Base-by-base conservation (phyloP, 2,888 invertebrate genomes). In the Brachypalpus laphriformis region DNA sequence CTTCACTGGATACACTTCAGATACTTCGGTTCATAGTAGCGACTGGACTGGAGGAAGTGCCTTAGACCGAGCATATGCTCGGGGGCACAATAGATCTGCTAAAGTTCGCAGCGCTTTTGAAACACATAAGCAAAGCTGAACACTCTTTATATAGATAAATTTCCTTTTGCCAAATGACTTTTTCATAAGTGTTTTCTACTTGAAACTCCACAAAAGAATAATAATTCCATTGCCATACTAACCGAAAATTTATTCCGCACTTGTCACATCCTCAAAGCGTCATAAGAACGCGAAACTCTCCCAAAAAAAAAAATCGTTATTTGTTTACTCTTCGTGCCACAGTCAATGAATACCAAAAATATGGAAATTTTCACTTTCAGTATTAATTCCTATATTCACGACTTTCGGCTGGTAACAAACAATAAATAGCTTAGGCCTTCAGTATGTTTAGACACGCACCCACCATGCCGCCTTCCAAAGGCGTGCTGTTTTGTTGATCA, bases 331-430 rank as follows among this genome's bases (percentile, higher is more conserved):
- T 45, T 45, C 61, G 61, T 63, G 61, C 28, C 28, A 63, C 45
- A 25, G 3, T n/a, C 45, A 45, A 45, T 16, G 61, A 63, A 63
- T 63, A 25, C 40, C 42, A 22, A 59, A 31, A 63, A 61, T 63
- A 47, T 63, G 37, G 49, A 37, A 51, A 51, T 51, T 49, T 63
- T 66, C 65, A 49, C 49, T 66, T 66, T 66, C 65, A 66, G 47
- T 51, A 66, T 51, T 37, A 25, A 18, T 51, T 51, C 14, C 14
- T 14, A 22, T 37, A 11, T 66, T 51, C 49, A 49, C 65, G 49
- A 66, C 49, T 34, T 51, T 9, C 2, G 20, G 11, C 47, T 22
- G 5, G 22, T 11, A 22, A 51, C 22, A 49, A 66, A 49, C 22
- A n/a, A 66, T 20, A 40, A 47, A 49, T 18, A 65, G 3, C 22